phyloP scores from a whole-genome alignment of 2,113 vertebrate genomes.

The Crotophaga sulcirostris region DNA sequence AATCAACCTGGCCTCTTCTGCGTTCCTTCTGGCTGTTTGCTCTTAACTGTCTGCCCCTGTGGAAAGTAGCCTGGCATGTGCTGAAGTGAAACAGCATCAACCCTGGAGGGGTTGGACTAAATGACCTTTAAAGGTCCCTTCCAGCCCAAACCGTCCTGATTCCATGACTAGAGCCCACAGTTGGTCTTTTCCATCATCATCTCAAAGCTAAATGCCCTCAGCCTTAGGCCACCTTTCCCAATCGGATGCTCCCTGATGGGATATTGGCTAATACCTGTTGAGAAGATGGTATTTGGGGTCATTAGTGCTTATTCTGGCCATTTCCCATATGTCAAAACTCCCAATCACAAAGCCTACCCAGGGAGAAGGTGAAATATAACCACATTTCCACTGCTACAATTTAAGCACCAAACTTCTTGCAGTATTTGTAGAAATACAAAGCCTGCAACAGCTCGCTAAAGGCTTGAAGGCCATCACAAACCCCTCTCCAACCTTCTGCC shows the following conservation, averaged over 20 bases:
- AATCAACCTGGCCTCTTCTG: neutral
- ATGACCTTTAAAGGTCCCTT: neutral
- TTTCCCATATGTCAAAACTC: neutral
- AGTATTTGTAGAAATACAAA: neutral
- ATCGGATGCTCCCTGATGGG: neutral
- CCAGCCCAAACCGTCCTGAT: neutral
- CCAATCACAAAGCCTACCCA: neutral
- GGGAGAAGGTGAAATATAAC: neutral
- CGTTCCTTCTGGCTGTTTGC: neutral
- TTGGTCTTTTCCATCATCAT: neutral
- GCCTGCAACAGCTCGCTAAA: neutral
- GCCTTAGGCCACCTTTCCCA: neutral
- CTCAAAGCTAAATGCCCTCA: neutral
- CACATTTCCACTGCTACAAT: neutral
- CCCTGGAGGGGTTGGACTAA: neutral
- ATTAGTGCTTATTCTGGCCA: no score
- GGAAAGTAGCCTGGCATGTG: neutral
- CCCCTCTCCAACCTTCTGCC: neutral
- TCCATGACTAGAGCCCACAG: neutral
- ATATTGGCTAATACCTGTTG: neutral
- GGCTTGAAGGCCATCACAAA: neutral
- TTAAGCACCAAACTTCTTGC: neutral
- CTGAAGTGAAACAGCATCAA: neutral
- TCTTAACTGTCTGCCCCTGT: neutral
- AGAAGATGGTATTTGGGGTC: neutral